A percentile compares a stretch with the other conserved stretches of the same genome.
These are phyloP conservation scores for Ammospiza nelsoni DNA, from an alignment of 2,113 vertebrate species.

Conservation along the genomic window DNA sequence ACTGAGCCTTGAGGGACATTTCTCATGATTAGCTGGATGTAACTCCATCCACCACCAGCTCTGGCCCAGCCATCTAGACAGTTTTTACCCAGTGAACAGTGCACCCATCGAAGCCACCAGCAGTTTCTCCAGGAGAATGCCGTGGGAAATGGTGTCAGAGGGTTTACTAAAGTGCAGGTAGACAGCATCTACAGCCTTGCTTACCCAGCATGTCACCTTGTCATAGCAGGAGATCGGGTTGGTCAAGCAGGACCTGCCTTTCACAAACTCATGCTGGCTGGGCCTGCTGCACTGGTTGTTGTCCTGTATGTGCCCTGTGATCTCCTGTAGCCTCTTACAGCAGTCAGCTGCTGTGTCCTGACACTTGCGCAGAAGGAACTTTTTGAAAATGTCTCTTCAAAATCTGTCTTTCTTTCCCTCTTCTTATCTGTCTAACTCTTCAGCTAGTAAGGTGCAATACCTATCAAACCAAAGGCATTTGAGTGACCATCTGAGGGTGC, in stretches of 20 bases:
- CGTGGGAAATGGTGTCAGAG: background rate
- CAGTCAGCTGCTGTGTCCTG: background rate
- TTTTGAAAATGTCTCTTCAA: background rate
- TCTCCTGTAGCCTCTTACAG: background rate
- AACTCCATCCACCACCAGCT: background rate
- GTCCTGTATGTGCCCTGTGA: background rate
- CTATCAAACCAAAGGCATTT: background rate
- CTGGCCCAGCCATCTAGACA: background rate
- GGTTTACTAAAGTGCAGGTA: background rate
- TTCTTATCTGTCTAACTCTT: background rate
- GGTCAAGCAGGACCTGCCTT: background rate
- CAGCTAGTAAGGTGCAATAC: background rate
- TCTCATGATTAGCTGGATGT: background rate
- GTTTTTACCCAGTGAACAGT: rapidly evolving
- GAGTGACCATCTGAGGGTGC: background rate
- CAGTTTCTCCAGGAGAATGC: background rate
- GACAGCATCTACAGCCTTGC: background rate
- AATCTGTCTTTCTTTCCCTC: background rate
- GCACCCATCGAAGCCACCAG: background rate
- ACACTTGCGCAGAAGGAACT: background rate
- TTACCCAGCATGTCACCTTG: rapidly evolving
- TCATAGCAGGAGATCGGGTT: background rate
- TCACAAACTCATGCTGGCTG: rapidly evolving
- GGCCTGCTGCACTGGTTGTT: background rate
- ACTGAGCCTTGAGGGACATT: background rate